Evolutionary conservation across 2,797 vertebrate species (phyloP).

Genomic region (Cirrhinus mrigala): DNA sequence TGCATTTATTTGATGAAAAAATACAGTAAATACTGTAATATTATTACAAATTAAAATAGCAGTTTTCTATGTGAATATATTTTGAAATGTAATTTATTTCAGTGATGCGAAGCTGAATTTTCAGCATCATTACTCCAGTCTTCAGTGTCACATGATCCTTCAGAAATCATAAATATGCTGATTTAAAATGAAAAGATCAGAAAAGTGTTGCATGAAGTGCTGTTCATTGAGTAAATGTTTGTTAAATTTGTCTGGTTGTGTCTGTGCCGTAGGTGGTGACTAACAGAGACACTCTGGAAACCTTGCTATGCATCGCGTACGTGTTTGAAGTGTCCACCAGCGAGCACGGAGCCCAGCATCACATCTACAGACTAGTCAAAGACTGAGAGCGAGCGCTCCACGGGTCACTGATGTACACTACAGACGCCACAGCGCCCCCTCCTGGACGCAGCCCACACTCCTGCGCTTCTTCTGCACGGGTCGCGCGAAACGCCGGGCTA

Average conservation of each 20-base stretch:
- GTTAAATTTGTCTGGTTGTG: neutral
- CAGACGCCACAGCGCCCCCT: slow-evolving; percentile 61
- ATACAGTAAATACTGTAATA: no score
- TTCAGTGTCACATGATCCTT: no score
- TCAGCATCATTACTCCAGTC: no score
- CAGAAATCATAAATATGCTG: no score
- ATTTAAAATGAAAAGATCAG: neutral
- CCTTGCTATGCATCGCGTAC: slow-evolving; percentile 88
- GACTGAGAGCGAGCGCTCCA: slow-evolving; percentile 75
- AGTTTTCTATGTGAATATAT: no score
- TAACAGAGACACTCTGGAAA: slow-evolving; percentile 91
- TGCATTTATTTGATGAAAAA: no score
- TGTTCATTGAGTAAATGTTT: neutral
- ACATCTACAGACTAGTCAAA: slow-evolving; percentile 92
- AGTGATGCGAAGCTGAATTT: no score
- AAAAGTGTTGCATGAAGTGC: neutral
- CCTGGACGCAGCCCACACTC: slow-evolving; percentile 45
- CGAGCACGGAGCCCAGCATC: slow-evolving; percentile 91
- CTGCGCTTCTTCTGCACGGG: slow-evolving; percentile 30
- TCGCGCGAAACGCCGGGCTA: neutral
- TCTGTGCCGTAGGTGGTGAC: slow-evolving; percentile 83
- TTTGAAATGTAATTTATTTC: no score
- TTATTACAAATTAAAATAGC: no score
- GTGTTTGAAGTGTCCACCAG: slow-evolving; percentile 93
- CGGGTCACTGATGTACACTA: slow-evolving; percentile 51